Evolutionary conservation across 1,140 invertebrate genomes (phyloP), one percentile per base, ranked within the genome.

Genomic region (Diprion similis): DNA sequence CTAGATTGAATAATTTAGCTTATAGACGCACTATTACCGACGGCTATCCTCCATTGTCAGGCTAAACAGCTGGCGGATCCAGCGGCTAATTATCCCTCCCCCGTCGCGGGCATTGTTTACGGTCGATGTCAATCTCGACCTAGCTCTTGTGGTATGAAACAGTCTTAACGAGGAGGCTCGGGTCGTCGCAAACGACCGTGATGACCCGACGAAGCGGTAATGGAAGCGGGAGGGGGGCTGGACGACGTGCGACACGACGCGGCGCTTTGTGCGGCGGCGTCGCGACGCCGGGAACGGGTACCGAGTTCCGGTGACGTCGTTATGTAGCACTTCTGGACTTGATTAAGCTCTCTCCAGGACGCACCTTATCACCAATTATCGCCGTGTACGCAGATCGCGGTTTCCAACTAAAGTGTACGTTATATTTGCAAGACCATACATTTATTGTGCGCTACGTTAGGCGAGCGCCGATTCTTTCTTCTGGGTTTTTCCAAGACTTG

Each of bases 161-260:
- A 64, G 51, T 37, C 75, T 74, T 73, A 75, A 75, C 24, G 37
- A 68, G 71, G 37, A 66, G 71, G 76, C 73, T 69, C 76, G 70
- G 73, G 69, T 75, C 70, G 66, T 46, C 47, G 73, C 76, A 66
- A 48, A 76, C 74, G 75, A 51, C 72, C 70, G 59, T 68, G 18
- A 13, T 71, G 13, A 17, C 11, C 11, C 66, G 72, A 74, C 68
- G 73, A n/a, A n/a, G n/a, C n/a, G n/a, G n/a, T n/a, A n/a, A n/a
- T n/a, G n/a, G n/a, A n/a, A n/a, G n/a, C n/a, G n/a, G n/a, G n/a
- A n/a, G n/a, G n/a, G n/a, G n/a, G n/a, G n/a, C n/a, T n/a, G 76
- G 79, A 77, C 24, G 24, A 37, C 24, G 24, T 3, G 24, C 2
- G 24, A 37, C 24, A 75, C 68, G 74, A 46, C 24, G 15, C 70